Evolutionary conservation across 2,797 vertebrate species (phyloP).

Genomic region (Diplodus puntazzo): DNA sequence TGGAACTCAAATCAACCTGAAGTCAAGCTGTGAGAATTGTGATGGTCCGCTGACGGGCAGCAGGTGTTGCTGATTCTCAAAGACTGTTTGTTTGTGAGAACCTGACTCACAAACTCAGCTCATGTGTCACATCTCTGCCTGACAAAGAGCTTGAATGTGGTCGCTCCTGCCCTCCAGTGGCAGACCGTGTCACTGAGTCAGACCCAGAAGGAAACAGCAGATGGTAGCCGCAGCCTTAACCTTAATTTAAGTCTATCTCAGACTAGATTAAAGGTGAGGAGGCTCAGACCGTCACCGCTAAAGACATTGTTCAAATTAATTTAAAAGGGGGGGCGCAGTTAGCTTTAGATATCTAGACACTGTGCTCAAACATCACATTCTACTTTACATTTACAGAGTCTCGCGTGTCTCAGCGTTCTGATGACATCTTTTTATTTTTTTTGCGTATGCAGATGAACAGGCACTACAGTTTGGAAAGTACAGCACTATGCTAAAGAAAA

Average conservation of each 20-base stretch:
- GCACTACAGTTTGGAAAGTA: conserved; percentile 81
- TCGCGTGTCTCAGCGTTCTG: conserved; percentile 41
- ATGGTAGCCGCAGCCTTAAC: neutral
- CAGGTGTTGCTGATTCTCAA: conserved; percentile 1
- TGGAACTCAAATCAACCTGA: conserved; percentile 56
- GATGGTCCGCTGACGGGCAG: neutral
- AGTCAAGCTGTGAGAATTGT: conserved; percentile 5
- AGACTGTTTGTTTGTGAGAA: neutral
- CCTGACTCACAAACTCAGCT: neutral
- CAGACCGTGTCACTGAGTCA: neutral
- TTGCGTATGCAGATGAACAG: conserved; percentile 79
- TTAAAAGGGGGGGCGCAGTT: neutral
- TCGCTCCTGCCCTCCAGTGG: conserved; percentile 72
- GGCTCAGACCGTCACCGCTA: neutral
- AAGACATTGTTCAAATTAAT: neutral
- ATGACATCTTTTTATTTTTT: conserved; percentile 72
- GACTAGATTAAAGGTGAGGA: conserved; percentile 13
- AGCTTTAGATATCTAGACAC: neutral
- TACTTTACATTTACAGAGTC: conserved; percentile 15
- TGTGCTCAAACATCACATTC: neutral
- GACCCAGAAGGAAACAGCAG: neutral
- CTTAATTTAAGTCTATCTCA: conserved; percentile 9
- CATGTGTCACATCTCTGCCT: neutral
- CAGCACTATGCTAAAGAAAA: conserved; percentile 74
- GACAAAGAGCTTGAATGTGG: neutral